Evolutionary conservation across 2,888 invertebrate species (phyloP).

Genomic region (Sphaerophoria taeniata): DNA sequence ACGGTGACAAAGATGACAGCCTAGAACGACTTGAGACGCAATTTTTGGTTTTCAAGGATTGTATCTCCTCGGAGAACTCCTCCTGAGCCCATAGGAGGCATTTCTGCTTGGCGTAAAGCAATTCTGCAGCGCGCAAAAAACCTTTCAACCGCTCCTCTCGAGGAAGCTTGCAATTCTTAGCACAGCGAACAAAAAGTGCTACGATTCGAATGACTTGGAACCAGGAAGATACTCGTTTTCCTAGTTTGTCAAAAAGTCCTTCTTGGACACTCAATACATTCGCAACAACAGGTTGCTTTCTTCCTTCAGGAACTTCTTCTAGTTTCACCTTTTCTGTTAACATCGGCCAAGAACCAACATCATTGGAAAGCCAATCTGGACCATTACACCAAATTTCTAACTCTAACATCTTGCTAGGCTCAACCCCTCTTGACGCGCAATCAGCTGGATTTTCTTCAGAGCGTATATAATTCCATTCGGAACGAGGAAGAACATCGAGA

Average conservation of each 20-base stretch:
- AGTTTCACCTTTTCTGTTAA: not conserved
- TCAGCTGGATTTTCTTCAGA: constrained; percentile 71
- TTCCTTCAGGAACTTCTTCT: constrained; percentile 30
- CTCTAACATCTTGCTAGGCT: constrained; percentile 51
- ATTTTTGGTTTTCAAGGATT: too few relatives aligned
- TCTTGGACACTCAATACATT: not conserved
- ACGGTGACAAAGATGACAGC: too few relatives aligned
- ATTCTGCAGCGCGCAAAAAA: too few relatives aligned
- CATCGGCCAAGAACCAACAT: not conserved
- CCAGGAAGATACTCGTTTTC: not conserved
- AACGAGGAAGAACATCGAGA: constrained; percentile 36
- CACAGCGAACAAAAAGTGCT: not conserved
- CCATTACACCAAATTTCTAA: constrained; percentile 31
- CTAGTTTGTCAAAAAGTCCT: not conserved
- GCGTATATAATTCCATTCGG: not conserved
- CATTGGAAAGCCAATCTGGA: constrained; percentile 5
- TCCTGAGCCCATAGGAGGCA: too few relatives aligned
- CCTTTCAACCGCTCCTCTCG: too few relatives aligned
- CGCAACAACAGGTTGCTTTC: not conserved
- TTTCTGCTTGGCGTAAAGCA: too few relatives aligned
- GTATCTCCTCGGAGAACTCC: too few relatives aligned
- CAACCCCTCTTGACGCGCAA: constrained; percentile 59
- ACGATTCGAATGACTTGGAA: not conserved
- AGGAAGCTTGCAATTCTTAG: too few relatives aligned
- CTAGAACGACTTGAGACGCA: too few relatives aligned